Evolutionary conservation across 23 tunicate species (phyloP), one percentile per base, ranked within the genome.

Genomic region (Ascidia mentula): DNA sequence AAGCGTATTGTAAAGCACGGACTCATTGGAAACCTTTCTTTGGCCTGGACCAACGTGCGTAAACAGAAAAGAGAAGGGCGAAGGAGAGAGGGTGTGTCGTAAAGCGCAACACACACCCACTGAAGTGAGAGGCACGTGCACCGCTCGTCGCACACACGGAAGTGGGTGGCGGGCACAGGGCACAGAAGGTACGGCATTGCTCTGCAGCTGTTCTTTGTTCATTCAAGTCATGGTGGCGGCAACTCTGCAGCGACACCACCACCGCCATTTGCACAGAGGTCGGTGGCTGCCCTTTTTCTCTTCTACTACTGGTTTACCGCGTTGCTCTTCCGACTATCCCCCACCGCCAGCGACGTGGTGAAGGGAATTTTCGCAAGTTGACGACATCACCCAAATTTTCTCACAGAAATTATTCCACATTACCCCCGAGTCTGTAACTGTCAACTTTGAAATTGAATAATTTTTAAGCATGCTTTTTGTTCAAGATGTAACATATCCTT

Each of bases 61-160:
- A 53, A 53, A 53, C 65, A 53, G 65, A 53, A 28, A 53, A 53
- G 65, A 53, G 65, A 53, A 53, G 65, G 65, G 65, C 65, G 65
- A 53, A 3, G 22, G 65, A 53, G 65, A 28, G 65, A 53, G 65
- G 65, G 65, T 28, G 65, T 53, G 65, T 53, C 65, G n/a, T n/a
- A n/a, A 28, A 6, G 65, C 65, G 65, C 65, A 53, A 53, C 7
- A 28, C 65, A 53, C 65, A 53, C 65, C 65, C 65, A 53, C 65
- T 28, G 65, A 26, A 28, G 65, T 3, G 65, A 53, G 28, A 53
- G 28, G 65, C 65, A 53, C 15, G 4, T 20, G 65, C 12, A 9
- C 28, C 65, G 13, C n/a, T n/a, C n/a, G n/a, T n/a, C 22, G 65
- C 65, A 53, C 65, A 53, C 65, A 53, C 65, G 65, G 65, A 53